Base-by-base conservation (phyloP, 2,888 invertebrate species). In the Dynastes maya region DNA sequence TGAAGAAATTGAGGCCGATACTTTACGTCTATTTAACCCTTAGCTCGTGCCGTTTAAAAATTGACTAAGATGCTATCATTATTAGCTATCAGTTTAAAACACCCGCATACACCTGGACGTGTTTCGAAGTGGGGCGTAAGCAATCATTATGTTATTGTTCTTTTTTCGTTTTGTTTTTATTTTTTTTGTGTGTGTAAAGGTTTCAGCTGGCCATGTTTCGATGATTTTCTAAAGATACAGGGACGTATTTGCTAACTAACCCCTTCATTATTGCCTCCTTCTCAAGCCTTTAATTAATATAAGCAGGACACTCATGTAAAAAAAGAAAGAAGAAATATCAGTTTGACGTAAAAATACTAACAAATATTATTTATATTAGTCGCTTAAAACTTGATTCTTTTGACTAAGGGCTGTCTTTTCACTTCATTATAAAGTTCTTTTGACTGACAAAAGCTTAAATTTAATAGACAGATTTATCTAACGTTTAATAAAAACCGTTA, bases 81-180 rank as follows among this genome's bases (percentile, higher is more conserved):
- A 83, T 82, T 80, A 71, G 78, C 83, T 85, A 85, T 86, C 84
- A 83, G 80, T 84, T 84, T 83, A 78, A 79, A 77, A 81, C 77
- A 83, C 88, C 88, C 88, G 88, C 88, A 89, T 88, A 85, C 88
- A 89, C 88, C 88, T 89, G 88, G 88, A 81, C 83, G 83, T 81
- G 37, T 6, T 74, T 53, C 77, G 79, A 85, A 87, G 86, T 85
- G 87, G 86, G 85, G 86, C n/a, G 55, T 85, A 82, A 83, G 81
- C 77, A 81, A 83, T 83, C 83, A 83, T 84, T 81, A 81, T 80
- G 32, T 63, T 32, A 13, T 68, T 51, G 49, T 84, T 83, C 83
- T 81, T 82, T 82, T 79, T 82, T 82, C 49, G 68, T 81, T 45
- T 45, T 74, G 37, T 27, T 61, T 29, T 61, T 37, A 70, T 70